These are phyloP conservation scores for Synergus umbraculus DNA, from an alignment of 2,888 invertebrate species.

Conservation along the genomic window DNA sequence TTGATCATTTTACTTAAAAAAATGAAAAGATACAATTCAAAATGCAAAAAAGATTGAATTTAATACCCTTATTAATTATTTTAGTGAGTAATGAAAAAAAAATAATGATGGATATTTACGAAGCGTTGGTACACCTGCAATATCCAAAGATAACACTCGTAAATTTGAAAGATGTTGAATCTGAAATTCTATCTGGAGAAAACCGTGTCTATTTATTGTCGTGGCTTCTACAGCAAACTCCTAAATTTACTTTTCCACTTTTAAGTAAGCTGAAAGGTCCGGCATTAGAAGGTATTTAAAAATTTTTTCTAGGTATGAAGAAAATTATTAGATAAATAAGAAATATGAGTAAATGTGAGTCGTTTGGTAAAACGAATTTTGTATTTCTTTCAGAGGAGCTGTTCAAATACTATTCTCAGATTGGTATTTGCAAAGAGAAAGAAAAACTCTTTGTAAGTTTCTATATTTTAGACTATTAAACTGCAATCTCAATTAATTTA, in stretches of 20 bases:
- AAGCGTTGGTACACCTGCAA: constrained; percentile 3
- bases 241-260: neutral
- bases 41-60: no score
- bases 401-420: constrained; percentile 34
- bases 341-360: neutral
- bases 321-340: neutral
- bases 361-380: neutral
- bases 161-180: constrained; percentile 28
- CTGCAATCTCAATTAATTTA: neutral
- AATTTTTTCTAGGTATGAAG: neutral
- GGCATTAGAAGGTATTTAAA: constrained; percentile 18
- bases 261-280: constrained; percentile 29
- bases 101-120: constrained; percentile 33
- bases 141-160: constrained; percentile 29
- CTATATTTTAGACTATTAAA: neutral
- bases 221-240: constrained; percentile 27
- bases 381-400: constrained; percentile 18
- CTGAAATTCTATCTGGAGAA: constrained; percentile 19
- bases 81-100: constrained; percentile 18
- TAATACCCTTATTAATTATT: neutral
- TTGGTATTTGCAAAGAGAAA: constrained; percentile 25
- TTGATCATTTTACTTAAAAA: no score
- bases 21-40: no score
- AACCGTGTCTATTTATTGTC: constrained; percentile 25
- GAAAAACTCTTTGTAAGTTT: constrained; percentile 35